Percentiles rank a stretch among this genome's conserved stretches.
phyloP scores from a whole-genome alignment of 2,888 invertebrate genomes.

The Euphydryas editha region DNA sequence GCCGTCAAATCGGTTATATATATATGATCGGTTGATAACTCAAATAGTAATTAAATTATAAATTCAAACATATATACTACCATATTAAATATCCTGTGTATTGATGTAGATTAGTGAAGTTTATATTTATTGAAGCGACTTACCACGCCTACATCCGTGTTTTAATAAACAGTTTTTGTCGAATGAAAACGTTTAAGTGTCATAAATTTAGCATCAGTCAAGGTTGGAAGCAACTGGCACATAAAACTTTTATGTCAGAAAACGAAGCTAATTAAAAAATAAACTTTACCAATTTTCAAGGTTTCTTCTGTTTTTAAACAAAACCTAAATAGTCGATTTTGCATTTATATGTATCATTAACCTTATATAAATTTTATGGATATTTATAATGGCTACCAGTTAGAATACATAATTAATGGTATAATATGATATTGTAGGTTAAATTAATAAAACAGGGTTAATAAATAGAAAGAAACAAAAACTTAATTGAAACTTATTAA shows the following conservation, averaged over 20 bases:
- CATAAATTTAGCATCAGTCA: conserved; percentile 36
- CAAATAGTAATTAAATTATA: too few species aligned
- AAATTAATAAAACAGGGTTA: neutral
- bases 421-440: neutral
- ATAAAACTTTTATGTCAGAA: conserved; percentile 22
- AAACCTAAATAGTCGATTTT: neutral
- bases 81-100: neutral
- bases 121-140: conserved; percentile 7
- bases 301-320: conserved; percentile 17
- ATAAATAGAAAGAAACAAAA: neutral
- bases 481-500: conserved; percentile 3
- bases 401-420: neutral
- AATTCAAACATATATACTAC: neutral
- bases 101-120: neutral
- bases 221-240: conserved; percentile 21
- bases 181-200: conserved; percentile 24
- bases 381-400: neutral
- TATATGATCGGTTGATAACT: too few species aligned
- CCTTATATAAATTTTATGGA: neutral
- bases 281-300: conserved; percentile 25
- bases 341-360: neutral
- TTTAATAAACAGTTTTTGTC: conserved; percentile 21
- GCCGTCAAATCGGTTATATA: too few species aligned
- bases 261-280: neutral
- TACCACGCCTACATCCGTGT: conserved; percentile 32